Evolutionary conservation across 2,888 invertebrate genomes (phyloP).

Genomic region (Mesodorylaimus sp.): DNA sequence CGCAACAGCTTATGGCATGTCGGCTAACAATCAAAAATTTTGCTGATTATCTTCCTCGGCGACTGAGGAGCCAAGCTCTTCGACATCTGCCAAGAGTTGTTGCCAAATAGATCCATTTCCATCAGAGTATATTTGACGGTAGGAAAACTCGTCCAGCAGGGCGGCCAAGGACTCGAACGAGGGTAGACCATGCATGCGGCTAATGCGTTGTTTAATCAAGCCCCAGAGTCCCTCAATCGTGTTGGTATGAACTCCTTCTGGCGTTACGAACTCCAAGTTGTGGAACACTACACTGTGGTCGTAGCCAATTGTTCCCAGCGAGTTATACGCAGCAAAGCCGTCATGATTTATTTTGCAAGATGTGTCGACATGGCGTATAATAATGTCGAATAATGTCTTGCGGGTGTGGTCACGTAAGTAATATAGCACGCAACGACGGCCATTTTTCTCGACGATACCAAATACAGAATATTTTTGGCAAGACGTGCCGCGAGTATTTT

Average conservation of each 20-base stretch:
- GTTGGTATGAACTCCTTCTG: conserved; percentile 1
- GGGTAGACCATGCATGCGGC: background rate
- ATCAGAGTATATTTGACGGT: background rate
- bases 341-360: background rate
- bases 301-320: background rate
- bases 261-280: background rate
- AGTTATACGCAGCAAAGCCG: background rate
- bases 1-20: no score
- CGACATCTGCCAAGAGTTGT: no score
- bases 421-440: background rate
- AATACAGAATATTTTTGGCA: conserved; percentile 4
- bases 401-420: background rate
- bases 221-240: conserved; percentile 4
- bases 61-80: no score
- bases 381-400: background rate
- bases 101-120: no score
- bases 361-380: background rate
- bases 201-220: background rate
- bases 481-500: background rate
- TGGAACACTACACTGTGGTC: background rate
- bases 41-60: no score
- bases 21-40: no score
- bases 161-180: background rate
- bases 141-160: background rate
- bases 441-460: conserved; percentile 6